Evolutionary conservation across 2,113 vertebrate species (phyloP), one percentile per base, ranked within the genome.

Genomic region (Misgurnus anguillicaudatus): DNA sequence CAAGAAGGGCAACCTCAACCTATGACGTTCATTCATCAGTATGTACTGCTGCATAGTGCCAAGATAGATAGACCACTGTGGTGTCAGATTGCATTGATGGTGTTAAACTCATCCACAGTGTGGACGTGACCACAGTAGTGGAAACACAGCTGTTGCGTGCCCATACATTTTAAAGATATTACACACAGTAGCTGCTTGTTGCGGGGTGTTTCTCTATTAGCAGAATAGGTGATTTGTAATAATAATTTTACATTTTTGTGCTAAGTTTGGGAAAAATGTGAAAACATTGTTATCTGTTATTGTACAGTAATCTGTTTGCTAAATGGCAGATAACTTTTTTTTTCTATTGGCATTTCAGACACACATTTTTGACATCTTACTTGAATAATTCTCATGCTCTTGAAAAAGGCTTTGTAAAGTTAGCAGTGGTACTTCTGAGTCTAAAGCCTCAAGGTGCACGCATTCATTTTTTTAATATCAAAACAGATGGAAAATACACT

Each of bases 81-180:
- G 61, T 75, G 41, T 80, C 45, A 11, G 48, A 38, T 61, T 67
- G 63, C 48, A 80, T 10, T 66, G 38, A 19, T 65, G 19, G 47
- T 36, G 61, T 45, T 55, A 58, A 63, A 14, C 47, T 24, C 66
- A 61, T 70, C 19, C 38, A 69, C 45, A 70, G 42, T 48, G 9
- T 61, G 36, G 77, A 63, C n/a, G 19, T 53, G 19, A 41, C 47
- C 57, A 48, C 63, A 31, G 41, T 57, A 21, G 51, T 58, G 31
- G 51, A 76, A 69, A 51, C 58, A 81, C 36, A 81, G 42, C 53
- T 64, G 80, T 70, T 58, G 38, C 36, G 31, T 76, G 41, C 58
- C 13, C 4, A 51, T 70, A 9, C 71, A 45, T 74, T 74, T 74
- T 61, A 61, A 72, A 60, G 55, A 45, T 78, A 58, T 47, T 68